Base-by-base conservation (phyloP, 2,888 invertebrate species). In the Amphiduros pacificus region DNA sequence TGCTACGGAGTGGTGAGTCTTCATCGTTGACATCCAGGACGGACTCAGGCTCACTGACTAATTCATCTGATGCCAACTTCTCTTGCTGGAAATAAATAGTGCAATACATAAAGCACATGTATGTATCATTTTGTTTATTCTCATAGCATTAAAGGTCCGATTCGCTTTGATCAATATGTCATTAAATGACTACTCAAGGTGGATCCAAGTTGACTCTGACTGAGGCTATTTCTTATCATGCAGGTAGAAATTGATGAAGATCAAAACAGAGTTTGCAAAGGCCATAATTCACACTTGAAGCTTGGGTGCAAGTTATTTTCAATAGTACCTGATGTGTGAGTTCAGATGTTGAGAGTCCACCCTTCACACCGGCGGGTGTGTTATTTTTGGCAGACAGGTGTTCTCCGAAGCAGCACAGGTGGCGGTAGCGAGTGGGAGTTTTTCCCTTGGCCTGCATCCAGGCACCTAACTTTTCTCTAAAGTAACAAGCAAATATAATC, bases 391-490 rank as follows among this genome's bases (percentile, higher is more conserved):
- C 69, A 4, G 69, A 68, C 54, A 68, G 41, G 5, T 48, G 20
- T 11, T 69, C 63, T 50, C 70, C 71, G 62, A 75, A 76, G 55
- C 74, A 76, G 68, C 73, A 70, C 51, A 76, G 56, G 53, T 78
- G 77, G 3, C 75, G 66, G 66, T 69, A 77, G 52, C 72, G 71
- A 28, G 73, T 71, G 2, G 77, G 77, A 2, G 76, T 76, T 41
- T 70, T 73, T 1, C 76, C 76, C 58, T 74, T 75, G 1, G 72
- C 62, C 50, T 68, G 68, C 54, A 78, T 54, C 77, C 77, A 78
- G 5, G 68, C 66, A 55, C 72, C 70, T 22, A 78, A 57, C 44
- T 73, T 72, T 17, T 67, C 60, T 51, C 77, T 77, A 65, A 26
- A 54, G 55, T 53, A 11, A 5, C 53, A 53, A 5, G 5, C n/a